Conservation (phyloP, 2,888 invertebrate genomes). For the Aromia moschata region DNA sequence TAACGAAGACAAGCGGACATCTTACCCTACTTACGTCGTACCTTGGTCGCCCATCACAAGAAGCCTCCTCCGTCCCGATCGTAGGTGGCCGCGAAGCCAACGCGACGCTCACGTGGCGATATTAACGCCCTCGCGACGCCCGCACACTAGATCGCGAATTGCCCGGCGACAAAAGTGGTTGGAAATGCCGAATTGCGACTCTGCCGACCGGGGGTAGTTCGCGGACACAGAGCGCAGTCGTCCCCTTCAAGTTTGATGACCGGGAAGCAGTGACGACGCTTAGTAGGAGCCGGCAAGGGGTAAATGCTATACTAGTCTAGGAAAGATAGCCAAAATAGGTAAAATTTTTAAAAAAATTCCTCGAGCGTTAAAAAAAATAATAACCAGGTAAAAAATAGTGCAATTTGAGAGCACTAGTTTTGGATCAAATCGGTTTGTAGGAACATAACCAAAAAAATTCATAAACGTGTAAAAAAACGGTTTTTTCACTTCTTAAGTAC, state of each 20-base stretch:
- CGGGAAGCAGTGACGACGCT: no score
- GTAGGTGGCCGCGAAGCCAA: not conserved
- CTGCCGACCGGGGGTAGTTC: not conserved
- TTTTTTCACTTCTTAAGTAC: no score
- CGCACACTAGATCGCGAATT: not conserved
- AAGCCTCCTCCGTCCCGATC: not conserved
- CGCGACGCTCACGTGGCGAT: not conserved
- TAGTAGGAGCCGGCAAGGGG: no score
- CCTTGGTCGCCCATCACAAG: conserved; percentile 1
- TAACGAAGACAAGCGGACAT: not conserved
- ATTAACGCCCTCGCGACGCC: not conserved
- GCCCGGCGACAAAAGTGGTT: not conserved
- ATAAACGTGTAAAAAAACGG: no score
- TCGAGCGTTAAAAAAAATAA: no score
- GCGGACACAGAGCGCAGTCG: not conserved
- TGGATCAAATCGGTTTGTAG: no score
- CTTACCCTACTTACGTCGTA: not conserved
- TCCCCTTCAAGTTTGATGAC: not conserved
- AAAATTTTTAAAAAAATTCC: no score
- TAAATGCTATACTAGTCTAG: no score
- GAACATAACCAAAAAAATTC: no score
- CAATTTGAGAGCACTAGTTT: no score
- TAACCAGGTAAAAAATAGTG: no score
- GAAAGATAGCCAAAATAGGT: no score
- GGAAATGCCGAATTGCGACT: not conserved